Evolutionary conservation across 2,113 vertebrate species (phyloP).

Genomic region (Mustela lutreola): DNA sequence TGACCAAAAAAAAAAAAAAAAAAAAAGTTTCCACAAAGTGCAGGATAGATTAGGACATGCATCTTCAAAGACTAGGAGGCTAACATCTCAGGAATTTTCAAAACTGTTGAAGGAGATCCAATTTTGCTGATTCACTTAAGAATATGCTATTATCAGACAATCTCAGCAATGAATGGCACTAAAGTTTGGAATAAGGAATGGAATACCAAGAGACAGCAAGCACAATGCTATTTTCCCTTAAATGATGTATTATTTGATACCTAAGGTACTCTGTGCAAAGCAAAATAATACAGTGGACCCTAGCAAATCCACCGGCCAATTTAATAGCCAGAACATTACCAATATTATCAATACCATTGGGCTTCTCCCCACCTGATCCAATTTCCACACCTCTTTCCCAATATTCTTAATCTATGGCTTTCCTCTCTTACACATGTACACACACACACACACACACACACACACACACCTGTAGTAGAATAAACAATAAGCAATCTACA

Average conservation of each 20-base stretch:
- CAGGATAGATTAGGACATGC: constrained; percentile 25
- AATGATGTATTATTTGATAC: not conserved
- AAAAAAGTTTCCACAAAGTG: not conserved
- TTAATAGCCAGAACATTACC: not conserved
- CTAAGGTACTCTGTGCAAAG: not conserved
- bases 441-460: too few species aligned
- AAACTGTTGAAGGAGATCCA: not conserved
- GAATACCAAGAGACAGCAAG: not conserved
- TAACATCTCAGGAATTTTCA: not conserved
- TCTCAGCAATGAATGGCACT: not conserved
- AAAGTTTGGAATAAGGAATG: not conserved
- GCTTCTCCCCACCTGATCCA: not conserved
- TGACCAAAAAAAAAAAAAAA: not conserved
- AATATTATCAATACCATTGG: not conserved
- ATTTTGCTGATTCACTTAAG: not conserved
- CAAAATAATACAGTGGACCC: not conserved
- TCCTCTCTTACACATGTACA: not conserved
- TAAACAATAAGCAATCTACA: not conserved
- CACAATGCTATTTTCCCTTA: not conserved
- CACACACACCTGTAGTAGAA: not conserved
- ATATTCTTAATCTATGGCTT: not conserved
- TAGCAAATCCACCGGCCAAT: not conserved
- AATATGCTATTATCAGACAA: not conserved
- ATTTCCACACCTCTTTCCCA: not conserved
- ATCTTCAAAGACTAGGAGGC: not conserved